A percentile compares a stretch with the other conserved stretches of the same genome.
These are phyloP conservation scores for Trinorchestia longiramus DNA, from an alignment of 1,140 invertebrate species.

Conservation along the genomic window DNA sequence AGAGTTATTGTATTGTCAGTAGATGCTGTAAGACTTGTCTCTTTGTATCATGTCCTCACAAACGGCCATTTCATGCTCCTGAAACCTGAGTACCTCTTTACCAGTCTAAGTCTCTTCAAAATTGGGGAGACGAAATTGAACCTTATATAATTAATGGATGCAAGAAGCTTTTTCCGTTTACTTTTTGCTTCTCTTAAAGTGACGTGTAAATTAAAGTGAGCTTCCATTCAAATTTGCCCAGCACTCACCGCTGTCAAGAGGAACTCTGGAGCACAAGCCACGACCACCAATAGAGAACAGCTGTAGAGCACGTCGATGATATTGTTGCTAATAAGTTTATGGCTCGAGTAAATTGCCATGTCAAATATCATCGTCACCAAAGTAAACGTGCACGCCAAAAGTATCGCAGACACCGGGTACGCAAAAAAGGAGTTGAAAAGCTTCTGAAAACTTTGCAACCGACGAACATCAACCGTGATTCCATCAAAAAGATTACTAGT, in stretches of 20 bases:
- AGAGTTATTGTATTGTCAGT: too few relatives aligned
- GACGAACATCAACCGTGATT: not conserved
- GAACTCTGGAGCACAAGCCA: not conserved
- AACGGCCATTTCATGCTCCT: too few relatives aligned
- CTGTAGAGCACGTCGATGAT: not conserved
- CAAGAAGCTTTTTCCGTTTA: too few relatives aligned
- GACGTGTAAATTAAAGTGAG: not conserved
- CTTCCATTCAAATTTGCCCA: not conserved
- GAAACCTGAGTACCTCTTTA: too few relatives aligned
- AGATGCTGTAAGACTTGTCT: too few relatives aligned
- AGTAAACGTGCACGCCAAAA: not conserved
- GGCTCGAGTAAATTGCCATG: not conserved
- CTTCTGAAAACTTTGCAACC: not conserved
- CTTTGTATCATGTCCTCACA: too few relatives aligned
- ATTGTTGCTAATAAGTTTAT: not conserved
- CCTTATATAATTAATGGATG: too few relatives aligned
- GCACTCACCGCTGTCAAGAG: not conserved
- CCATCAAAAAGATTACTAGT: not conserved
- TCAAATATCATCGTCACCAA: not conserved
- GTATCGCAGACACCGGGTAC: not conserved
- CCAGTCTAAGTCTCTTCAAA: too few relatives aligned
- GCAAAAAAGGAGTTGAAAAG: conserved; percentile 1
- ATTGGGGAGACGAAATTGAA: too few relatives aligned
- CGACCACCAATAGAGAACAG: not conserved
- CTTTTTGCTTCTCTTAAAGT: not conserved